phyloP scores from a whole-genome alignment of 2,113 vertebrate genomes.

The Ailuropoda melanoleuca region DNA sequence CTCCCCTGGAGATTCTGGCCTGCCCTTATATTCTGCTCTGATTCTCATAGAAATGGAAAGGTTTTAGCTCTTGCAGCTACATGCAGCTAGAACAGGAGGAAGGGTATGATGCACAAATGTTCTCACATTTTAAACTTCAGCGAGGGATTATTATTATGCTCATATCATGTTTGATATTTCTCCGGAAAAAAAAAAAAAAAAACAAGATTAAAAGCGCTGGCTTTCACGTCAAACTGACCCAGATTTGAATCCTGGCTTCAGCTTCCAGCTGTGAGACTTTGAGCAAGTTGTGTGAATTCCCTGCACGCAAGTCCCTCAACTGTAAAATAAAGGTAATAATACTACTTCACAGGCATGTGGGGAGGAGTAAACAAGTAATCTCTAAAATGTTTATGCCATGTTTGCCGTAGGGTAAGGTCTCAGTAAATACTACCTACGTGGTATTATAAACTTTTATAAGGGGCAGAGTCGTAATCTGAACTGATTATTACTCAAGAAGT shows the following conservation, averaged over 20 bases:
- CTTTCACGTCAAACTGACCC: not conserved
- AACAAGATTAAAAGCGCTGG: not conserved
- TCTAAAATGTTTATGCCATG: not conserved
- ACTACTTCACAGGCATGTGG: not conserved
- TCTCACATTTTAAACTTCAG: conserved; percentile 22
- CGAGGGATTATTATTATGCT: not conserved
- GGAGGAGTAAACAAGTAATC: not conserved
- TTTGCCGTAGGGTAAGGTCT: not conserved
- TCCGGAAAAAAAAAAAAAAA: not conserved
- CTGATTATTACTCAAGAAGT: not conserved
- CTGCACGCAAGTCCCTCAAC: too few species aligned
- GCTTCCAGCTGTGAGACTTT: not conserved
- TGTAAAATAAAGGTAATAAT: not conserved
- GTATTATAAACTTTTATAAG: not conserved
- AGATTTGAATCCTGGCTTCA: not conserved
- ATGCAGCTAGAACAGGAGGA: not conserved
- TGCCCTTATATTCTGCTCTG: not conserved
- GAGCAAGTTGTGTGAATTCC: not conserved
- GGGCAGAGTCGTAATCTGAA: not conserved
- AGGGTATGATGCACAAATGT: not conserved
- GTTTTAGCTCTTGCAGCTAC: not conserved
- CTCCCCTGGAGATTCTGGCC: not conserved
- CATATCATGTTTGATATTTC: not conserved
- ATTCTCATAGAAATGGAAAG: not conserved
- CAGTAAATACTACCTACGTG: not conserved